These are phyloP conservation scores for Diaprepes abbreviatus DNA, from an alignment of 2,888 invertebrate genomes.

Conservation along the genomic window DNA sequence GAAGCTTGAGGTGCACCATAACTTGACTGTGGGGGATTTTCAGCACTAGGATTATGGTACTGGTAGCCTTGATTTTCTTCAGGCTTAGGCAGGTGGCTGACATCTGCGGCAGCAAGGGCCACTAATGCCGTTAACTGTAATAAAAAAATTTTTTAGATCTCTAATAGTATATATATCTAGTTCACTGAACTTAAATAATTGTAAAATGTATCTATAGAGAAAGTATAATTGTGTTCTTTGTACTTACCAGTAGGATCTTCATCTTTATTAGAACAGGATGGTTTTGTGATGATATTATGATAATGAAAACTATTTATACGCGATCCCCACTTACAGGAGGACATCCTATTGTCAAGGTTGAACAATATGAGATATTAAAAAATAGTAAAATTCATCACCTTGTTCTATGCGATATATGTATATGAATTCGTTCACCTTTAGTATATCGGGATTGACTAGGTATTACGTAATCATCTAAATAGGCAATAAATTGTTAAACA, in stretches of 20 bases:
- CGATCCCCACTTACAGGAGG: constrained; percentile 43
- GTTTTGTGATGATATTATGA: constrained; percentile 36
- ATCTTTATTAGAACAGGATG: constrained; percentile 25
- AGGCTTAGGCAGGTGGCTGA: constrained; percentile 39
- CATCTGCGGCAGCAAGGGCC: constrained; percentile 36
- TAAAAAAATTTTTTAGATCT: no score
- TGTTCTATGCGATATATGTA: constrained; percentile 25
- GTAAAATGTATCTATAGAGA: no score
- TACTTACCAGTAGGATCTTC: constrained; percentile 48
- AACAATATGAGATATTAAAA: constrained; percentile 41
- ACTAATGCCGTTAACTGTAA: constrained; percentile 33
- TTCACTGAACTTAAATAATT: no score
- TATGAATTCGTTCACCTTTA: constrained; percentile 49
- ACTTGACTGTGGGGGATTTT: constrained; percentile 21
- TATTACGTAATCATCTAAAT: constrained; percentile 41
- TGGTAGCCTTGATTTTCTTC: constrained; percentile 16
- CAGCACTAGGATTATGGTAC: constrained; percentile 22
- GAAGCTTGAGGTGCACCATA: constrained; percentile 44
- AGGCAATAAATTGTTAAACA: constrained; percentile 42
- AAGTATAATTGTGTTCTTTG: no score
- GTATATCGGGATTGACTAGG: constrained; percentile 1
- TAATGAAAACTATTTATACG: constrained; percentile 47
- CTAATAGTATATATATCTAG: no score
- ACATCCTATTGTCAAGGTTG: constrained; percentile 51
- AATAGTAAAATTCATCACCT: constrained; percentile 42